phyloP scores from a whole-genome alignment of 1,140 invertebrate genomes.

The Trichoplusia ni region DNA sequence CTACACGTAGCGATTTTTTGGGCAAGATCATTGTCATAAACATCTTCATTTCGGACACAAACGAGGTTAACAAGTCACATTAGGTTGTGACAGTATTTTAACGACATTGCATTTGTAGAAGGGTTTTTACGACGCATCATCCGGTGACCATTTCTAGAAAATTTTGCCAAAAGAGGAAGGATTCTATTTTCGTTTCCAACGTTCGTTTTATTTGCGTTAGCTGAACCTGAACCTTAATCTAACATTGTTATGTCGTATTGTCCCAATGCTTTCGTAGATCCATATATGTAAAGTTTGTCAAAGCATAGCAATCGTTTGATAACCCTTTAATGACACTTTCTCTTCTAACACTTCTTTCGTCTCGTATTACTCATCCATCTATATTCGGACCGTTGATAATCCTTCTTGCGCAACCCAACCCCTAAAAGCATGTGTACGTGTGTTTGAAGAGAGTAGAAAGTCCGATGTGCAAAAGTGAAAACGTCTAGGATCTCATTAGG shows the following conservation, averaged over 20 bases:
- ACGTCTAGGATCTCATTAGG: slow-evolving; percentile 26
- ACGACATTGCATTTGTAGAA: neutral
- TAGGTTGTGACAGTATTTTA: slow-evolving; percentile 13
- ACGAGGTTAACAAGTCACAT: slow-evolving; percentile 24
- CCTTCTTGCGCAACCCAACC: slow-evolving; percentile 32
- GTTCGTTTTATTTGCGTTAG: too few relatives aligned
- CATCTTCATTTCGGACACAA: slow-evolving; percentile 28
- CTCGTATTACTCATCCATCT: slow-evolving; percentile 10
- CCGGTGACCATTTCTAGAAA: too few relatives aligned
- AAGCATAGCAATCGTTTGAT: neutral
- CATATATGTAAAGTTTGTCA: too few relatives aligned
- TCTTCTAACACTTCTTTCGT: neutral
- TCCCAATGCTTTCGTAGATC: too few relatives aligned
- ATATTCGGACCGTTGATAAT: slow-evolving; percentile 3
- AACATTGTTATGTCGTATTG: too few relatives aligned
- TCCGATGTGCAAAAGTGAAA: slow-evolving; percentile 37
- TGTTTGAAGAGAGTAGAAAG: slow-evolving; percentile 60
- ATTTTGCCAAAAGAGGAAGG: too few relatives aligned
- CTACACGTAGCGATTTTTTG: slow-evolving; percentile 43
- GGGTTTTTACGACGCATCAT: slow-evolving; percentile 1
- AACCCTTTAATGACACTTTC: slow-evolving; percentile 17
- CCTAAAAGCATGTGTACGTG: slow-evolving; percentile 32
- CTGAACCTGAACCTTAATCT: too few relatives aligned
- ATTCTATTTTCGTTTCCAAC: too few relatives aligned
- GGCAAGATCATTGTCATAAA: slow-evolving; percentile 36